Base-by-base conservation (phyloP, 2,888 invertebrate genomes). In the Drosophila kanekoi region DNA sequence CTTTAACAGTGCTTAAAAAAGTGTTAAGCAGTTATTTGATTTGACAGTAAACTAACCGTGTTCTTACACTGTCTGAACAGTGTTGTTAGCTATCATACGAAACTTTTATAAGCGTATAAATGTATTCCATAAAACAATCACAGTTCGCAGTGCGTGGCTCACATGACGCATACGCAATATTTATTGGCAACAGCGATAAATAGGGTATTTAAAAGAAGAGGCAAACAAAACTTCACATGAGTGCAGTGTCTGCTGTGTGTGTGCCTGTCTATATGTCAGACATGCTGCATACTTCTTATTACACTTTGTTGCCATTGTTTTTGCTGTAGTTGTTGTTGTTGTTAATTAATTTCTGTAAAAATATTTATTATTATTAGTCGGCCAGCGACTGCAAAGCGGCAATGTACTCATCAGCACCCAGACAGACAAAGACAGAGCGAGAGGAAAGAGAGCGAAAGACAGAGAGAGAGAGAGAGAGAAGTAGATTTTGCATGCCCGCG, bases 301-400 rank as follows among this genome's bases (percentile, higher is more conserved):
- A 63, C 67, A 82, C 77, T 77, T 72, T 80, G 71, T 72, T 65
- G 61, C 51, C 85, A 79, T 78, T 81, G 84, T 40, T 38, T 18
- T 11, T 81, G 83, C 59, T 60, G 48, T 45, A 73, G 74, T 71
- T 70, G 73, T 32, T 51, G 70, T 79, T 64, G 72, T 73, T 89
- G 82, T 83, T 86, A 86, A 84, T 78, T 77, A 72, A 80, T 68
- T 79, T 79, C 73, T 65, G 77, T 67, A 72, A 62, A 82, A 86
- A 85, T 82, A 87, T 85, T 87, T 85, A 82, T 87, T 75, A 81
- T 87, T 89, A 79, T 84, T 81, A 72, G 72, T 71, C 79, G 60
- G 59, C 56, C 57, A 70, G 65, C 69, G 73, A 70, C 65, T 60
- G 81, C 62, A 66, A 56, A 63, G 61, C 76, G 66, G 76, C 79